Percentiles rank a stretch among this genome's conserved stretches.
These are phyloP conservation scores for Aphyosemion australe DNA, from an alignment of 2,113 vertebrate species.

Conservation along the genomic window DNA sequence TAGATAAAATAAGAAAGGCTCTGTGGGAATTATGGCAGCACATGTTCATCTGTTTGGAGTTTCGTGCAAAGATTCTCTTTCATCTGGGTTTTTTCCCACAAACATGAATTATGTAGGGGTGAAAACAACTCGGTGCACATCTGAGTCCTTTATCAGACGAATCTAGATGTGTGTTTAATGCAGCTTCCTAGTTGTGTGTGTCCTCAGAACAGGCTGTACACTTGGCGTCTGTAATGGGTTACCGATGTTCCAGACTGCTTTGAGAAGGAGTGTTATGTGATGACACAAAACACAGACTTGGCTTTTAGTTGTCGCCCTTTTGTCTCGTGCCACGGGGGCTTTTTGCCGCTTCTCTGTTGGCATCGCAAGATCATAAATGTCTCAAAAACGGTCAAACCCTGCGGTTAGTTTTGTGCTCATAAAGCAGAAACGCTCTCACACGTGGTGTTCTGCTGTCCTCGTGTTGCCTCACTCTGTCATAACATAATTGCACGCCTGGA, in stretches of 20 bases:
- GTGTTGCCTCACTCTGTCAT: slow-evolving; percentile 20
- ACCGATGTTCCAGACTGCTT: not conserved
- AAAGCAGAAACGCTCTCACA: not conserved
- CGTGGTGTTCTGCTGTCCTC: not conserved
- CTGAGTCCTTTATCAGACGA: not conserved
- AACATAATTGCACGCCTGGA: slow-evolving; percentile 16
- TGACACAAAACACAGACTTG: slow-evolving; percentile 13
- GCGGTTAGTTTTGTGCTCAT: slow-evolving; percentile 6
- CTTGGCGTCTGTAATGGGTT: not conserved
- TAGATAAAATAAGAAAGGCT: not conserved
- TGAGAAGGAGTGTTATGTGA: not conserved
- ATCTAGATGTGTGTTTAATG: not conserved
- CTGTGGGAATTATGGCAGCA: slow-evolving; percentile 1
- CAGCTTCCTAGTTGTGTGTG: not conserved
- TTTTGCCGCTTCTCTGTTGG: not conserved
- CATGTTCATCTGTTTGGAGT: slow-evolving; percentile 1
- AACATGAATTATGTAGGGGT: not conserved
- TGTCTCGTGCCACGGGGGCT: not conserved
- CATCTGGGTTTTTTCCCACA: slow-evolving; percentile 39
- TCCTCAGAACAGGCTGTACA: not conserved
- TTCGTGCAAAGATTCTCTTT: slow-evolving; percentile 13
- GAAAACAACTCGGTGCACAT: slow-evolving; percentile 1
- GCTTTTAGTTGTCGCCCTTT: too few species aligned
- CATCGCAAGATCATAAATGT: slow-evolving; percentile 11
- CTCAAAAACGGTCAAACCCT: not conserved